These are phyloP conservation scores for Atherinomorus stipes DNA, from an alignment of 2,113 vertebrate genomes.

Conservation along the genomic window DNA sequence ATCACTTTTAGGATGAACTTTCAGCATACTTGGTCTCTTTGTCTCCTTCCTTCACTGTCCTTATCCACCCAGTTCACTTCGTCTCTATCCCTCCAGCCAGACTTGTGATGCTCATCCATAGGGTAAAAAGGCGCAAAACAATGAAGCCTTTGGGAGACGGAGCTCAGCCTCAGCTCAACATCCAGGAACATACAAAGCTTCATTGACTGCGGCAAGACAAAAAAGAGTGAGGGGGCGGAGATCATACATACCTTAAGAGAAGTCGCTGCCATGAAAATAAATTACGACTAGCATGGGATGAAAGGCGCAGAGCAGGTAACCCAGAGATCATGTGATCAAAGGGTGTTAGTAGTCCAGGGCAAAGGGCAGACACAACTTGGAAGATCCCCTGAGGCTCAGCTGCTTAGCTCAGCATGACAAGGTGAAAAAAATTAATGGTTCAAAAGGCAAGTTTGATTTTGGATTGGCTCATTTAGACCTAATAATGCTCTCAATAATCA, in stretches of 20 bases:
- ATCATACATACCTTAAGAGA: slow-evolving; percentile 38
- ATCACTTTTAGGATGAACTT: slow-evolving; percentile 10
- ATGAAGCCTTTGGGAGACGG: slow-evolving; percentile 81
- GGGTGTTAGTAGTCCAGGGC: slow-evolving; percentile 38
- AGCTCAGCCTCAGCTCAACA: slow-evolving; percentile 73
- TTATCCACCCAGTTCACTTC: slow-evolving; percentile 11
- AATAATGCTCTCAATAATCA: slow-evolving; percentile 10
- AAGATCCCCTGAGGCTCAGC: slow-evolving; percentile 32
- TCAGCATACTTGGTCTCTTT: slow-evolving; percentile 35
- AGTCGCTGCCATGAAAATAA: slow-evolving; percentile 36
- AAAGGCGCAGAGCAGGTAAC: slow-evolving; percentile 36
- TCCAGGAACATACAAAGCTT: slow-evolving; percentile 84
- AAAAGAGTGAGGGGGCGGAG: slow-evolving; percentile 26
- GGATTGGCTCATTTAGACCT: slow-evolving; percentile 37
- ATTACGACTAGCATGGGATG: neutral
- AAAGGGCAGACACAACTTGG: slow-evolving; percentile 32
- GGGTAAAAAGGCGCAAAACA: slow-evolving; percentile 81
- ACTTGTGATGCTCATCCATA: slow-evolving; percentile 84
- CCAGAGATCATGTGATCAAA: slow-evolving; percentile 51
- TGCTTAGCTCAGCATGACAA: slow-evolving; percentile 12
- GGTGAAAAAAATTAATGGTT: slow-evolving; percentile 10
- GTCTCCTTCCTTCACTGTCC: slow-evolving; percentile 25
- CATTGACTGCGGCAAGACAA: slow-evolving; percentile 77
- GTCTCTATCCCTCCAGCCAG: slow-evolving; percentile 45
- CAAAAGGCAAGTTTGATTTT: neutral